These are phyloP conservation scores for Phrynocephalus versicolor DNA, from an alignment of 2,113 vertebrate genomes.

Conservation along the genomic window DNA sequence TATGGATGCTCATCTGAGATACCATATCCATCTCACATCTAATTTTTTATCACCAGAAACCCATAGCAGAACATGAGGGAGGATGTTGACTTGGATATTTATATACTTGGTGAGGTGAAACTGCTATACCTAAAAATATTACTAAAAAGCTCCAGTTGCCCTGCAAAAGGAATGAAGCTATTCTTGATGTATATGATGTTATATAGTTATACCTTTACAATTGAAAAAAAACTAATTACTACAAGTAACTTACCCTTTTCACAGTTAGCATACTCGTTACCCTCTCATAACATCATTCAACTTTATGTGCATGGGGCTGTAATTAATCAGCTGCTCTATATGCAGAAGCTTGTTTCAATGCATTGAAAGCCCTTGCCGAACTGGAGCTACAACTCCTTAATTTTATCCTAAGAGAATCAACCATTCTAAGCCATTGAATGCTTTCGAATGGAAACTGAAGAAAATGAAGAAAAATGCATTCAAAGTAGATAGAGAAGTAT, in stretches of 20 bases:
- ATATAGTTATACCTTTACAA: background rate
- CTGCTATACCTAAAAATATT: too few relatives aligned
- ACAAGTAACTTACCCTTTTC: background rate
- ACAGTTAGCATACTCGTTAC: background rate
- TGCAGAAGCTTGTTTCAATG: background rate
- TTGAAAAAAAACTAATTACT: background rate
- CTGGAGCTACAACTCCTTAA: background rate
- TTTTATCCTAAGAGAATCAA: background rate
- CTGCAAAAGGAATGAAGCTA: background rate
- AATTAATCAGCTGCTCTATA: background rate
- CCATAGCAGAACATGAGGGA: background rate
- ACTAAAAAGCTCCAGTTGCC: too few relatives aligned
- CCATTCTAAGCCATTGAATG: slow-evolving; percentile 14
- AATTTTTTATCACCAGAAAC: background rate
- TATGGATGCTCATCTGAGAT: background rate
- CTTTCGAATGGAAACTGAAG: slow-evolving; percentile 30
- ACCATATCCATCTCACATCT: background rate
- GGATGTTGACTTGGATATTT: too few relatives aligned
- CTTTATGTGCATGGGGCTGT: background rate
- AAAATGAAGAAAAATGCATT: slow-evolving; percentile 7
- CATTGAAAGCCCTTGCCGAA: background rate
- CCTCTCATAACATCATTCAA: background rate
- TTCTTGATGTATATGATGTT: background rate
- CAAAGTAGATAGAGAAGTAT: background rate
- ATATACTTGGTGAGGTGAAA: too few relatives aligned